Base-by-base conservation (phyloP, 2,797 vertebrate species). In the Myripristis jacobus region DNA sequence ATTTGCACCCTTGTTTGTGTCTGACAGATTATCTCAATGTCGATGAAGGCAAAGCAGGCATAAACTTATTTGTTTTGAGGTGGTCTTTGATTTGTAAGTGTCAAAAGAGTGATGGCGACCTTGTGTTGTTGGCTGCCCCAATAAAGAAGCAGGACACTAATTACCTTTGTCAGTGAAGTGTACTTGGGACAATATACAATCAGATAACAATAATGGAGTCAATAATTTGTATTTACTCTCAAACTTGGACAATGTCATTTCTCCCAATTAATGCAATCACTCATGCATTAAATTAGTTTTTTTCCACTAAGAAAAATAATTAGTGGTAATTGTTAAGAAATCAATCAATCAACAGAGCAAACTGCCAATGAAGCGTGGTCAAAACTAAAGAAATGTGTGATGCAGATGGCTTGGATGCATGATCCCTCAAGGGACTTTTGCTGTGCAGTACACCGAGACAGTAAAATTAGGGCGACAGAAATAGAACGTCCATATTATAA, bases 231-330 rank as follows among this genome's bases (percentile, higher is more conserved):
- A 93, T 94, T 93, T 93, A 92, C 91, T 92, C 91, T 92, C 83
- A 91, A 93, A 93, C 91, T 92, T 94, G 93, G 94, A 95, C 94
- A 94, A 93, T 93, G 94, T 92, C 76, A 94, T 93, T 94, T 91
- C 88, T 92, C 80, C 87, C 85, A 93, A 94, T 95, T 95, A 94
- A 92, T 92, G 88, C 70, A 89, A 85, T 83, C 94, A 82, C 80
- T 85, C 92, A 94, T 91, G 93, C 94, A 91, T 91, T 93, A 94
- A 95, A 95, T 95, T 90, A 91, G 84, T 84, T 93, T 93, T 93
- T 92, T 79, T 51, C 77, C 76, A 81, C 81, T 79, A 82, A 84
- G 90, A 94, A 93, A 92, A 91, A 94, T 92, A 92, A 94, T 92
- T 92, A 92, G 80, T 61, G 72, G 83, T 92, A 92, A 91, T 93